These are phyloP conservation scores for Lepidurus couesii DNA, from an alignment of 1,140 invertebrate species.

Conservation along the genomic window DNA sequence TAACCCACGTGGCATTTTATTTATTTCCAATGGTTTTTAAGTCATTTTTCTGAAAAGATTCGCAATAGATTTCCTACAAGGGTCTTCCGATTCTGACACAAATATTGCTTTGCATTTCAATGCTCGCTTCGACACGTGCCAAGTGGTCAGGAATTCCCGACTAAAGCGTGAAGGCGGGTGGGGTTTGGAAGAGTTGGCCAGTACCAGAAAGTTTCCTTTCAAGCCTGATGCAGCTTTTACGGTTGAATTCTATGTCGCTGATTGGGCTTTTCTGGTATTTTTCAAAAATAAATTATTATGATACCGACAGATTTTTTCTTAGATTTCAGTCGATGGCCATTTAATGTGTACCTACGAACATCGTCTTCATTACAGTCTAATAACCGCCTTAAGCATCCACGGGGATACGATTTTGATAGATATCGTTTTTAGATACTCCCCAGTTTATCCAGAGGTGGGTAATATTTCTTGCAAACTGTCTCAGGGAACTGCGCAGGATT, in stretches of 20 bases:
- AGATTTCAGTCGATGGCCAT: background rate
- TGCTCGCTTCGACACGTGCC: conserved; percentile 3
- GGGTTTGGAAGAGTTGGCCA: conserved; percentile 12
- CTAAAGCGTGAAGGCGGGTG: background rate
- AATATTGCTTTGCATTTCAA: conserved; percentile 2
- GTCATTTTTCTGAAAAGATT: background rate
- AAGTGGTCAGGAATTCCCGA: background rate
- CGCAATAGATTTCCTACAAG: background rate
- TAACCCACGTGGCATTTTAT: background rate
- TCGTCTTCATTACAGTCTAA: conserved; percentile 9
- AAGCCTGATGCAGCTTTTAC: background rate
- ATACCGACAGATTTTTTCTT: background rate
- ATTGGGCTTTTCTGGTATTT: background rate
- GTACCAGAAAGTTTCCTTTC: background rate
- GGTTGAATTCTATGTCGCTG: background rate
- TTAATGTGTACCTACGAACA: background rate
- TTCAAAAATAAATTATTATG: background rate
- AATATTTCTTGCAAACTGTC: background rate
- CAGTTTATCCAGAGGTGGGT: background rate
- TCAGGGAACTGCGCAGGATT: background rate
- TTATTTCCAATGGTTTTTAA: background rate
- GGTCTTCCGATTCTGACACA: background rate
- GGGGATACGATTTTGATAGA: background rate
- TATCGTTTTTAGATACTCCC: background rate
- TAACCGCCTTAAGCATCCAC: background rate